Evolutionary conservation across 2,113 vertebrate species (phyloP), one percentile per base, ranked within the genome.

Genomic region (Hepsetus odoe): DNA sequence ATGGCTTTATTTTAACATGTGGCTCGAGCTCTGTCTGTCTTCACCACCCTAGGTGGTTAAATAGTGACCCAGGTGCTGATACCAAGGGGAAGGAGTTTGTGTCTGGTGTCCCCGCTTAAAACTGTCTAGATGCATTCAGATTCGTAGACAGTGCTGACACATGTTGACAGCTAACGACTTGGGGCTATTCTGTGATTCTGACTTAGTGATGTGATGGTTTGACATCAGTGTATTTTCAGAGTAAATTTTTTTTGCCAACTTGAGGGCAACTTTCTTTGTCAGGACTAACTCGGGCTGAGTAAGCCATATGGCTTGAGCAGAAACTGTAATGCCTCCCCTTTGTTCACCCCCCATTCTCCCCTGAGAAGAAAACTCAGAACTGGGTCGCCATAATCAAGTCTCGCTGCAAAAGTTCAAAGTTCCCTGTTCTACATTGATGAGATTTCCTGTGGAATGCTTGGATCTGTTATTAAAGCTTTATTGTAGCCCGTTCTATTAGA

Each of bases 1-100:
- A 58, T 20, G 12, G 10, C 18, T 46, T 11, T 42, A 38, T 9
- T n/a, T 62, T 62, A 35, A 42, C 38, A 35, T 62, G 58, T 75
- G 61, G 13, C 46, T 38, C 28, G 14, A 38, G 35, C 59, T 33
- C 33, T 61, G 72, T 49, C 76, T 16, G 35, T 70, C 56, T 72
- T 73, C 87, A 89, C 87, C 76, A 88, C 88, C 85, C 74, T 7
- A 22, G 73, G 64, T 35, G 79, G 72, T 65, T 72, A 85, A 85
- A 89, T 78, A 90, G 87, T 80, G 71, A 81, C 85, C 62, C 40
- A 38, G 76, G 77, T 58, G 33, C 72, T 79, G 49, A 70, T 26
- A 33, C 44, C n/a, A 24, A 69, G 64, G 53, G n/a, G 65, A 74
- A 9, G 4, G 33, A 38, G 18, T 12, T 32, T 38, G 18, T 12